Conservation (phyloP, 2,797 vertebrate species). For the Enteromius treurensis region DNA sequence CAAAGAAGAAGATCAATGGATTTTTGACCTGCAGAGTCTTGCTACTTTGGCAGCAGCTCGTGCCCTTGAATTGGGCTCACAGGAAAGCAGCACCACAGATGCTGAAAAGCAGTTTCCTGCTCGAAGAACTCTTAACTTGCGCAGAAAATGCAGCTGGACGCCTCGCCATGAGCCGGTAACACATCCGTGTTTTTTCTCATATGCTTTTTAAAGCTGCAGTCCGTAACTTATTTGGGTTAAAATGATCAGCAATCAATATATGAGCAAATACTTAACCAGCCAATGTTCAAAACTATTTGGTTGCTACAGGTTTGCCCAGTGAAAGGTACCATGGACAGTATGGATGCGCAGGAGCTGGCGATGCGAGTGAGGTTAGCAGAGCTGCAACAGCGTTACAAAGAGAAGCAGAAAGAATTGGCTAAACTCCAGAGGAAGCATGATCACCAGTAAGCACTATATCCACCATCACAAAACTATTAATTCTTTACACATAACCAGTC, state of each 20-base stretch:
- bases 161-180: constrained; percentile 92
- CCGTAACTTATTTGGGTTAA: too few relatives aligned
- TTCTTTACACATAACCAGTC: neutral
- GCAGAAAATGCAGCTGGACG: constrained; percentile 91
- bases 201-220: neutral
- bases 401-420: constrained; percentile 93
- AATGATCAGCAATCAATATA: too few relatives aligned
- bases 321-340: constrained; percentile 89
- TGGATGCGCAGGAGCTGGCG: constrained; percentile 91
- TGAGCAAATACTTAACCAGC: too few relatives aligned
- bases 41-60: constrained; percentile 92
- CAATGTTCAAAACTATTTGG: constrained; percentile 16
- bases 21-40: constrained; percentile 90
- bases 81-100: constrained; percentile 65
- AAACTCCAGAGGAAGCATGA: constrained; percentile 93
- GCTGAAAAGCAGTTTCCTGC: constrained; percentile 70
- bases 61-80: constrained; percentile 83
- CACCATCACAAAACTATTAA: neutral
- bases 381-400: constrained; percentile 92
- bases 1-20: constrained; percentile 83
- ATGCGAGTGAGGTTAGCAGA: constrained; percentile 92
- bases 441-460: constrained; percentile 80
- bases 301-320: constrained; percentile 85
- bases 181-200: constrained; percentile 19
- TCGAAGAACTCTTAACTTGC: constrained; percentile 84